phyloP scores from a whole-genome alignment of 2,797 vertebrate species.

The Cyclopterus lumpus region DNA sequence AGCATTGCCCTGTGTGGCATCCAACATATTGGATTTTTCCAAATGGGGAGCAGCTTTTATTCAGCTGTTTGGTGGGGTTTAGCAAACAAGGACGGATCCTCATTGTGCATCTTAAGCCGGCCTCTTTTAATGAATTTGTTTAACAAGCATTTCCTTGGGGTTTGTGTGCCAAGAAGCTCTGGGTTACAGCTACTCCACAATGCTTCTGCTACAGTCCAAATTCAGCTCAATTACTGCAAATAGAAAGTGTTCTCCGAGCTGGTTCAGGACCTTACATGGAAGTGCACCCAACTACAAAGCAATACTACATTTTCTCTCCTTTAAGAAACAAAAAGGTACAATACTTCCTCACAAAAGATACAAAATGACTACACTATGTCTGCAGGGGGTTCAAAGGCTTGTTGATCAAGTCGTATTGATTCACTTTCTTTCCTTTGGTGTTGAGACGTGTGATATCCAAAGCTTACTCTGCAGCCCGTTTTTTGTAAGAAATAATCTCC shows the following conservation, averaged over 20 bases:
- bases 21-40: conserved; percentile 57
- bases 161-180: conserved; percentile 52
- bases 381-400: conserved; percentile 36
- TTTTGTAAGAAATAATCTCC: conserved; percentile 18
- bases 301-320: conserved; percentile 16
- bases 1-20: conserved; percentile 35
- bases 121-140: conserved; percentile 64
- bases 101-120: conserved; percentile 55
- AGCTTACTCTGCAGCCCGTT: conserved; percentile 6
- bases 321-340: conserved; percentile 37
- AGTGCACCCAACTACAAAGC: conserved; percentile 40
- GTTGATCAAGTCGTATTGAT: conserved; percentile 56
- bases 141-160: conserved; percentile 55
- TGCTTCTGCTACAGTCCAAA: conserved; percentile 55
- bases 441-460: conserved; percentile 28
- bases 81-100: conserved; percentile 59
- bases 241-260: conserved; percentile 46
- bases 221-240: conserved; percentile 62
- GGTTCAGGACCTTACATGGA: conserved; percentile 52
- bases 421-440: conserved; percentile 23
- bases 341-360: conserved; percentile 39
- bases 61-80: conserved; percentile 48
- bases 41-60: conserved; percentile 39
- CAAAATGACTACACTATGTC: conserved; percentile 22
- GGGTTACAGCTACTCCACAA: conserved; percentile 62